Evolutionary conservation across 2,888 invertebrate genomes (phyloP), one percentile per base, ranked within the genome.

Genomic region (Torymus tubicola): DNA sequence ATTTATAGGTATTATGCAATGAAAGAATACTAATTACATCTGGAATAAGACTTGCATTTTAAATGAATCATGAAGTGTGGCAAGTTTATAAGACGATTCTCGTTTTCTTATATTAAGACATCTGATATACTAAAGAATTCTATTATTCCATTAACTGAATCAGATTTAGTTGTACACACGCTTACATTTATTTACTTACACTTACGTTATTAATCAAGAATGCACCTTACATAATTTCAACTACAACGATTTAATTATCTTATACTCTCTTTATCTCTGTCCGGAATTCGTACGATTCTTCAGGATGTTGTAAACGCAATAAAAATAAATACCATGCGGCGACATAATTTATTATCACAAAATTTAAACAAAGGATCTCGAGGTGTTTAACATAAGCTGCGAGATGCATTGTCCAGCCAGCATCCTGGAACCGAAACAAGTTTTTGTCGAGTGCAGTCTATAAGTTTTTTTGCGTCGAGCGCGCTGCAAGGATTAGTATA

Each of bases 391-490:
- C 11, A 4, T 14, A 57, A 57, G 21, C 14, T 8, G 8, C n/a
- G 31, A 57, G 24, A 24, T 31, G 31, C 57, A 69, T 69, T 69
- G 68, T 69, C 31, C 57, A 53, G 13, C 16, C 53, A 55, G n/a
- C 31, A 31, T 68, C 52, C 24, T 53, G 21, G 18, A 16, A 5
- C 31, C n/a, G 52, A 21, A 21, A 31, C 68, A 57, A 57, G 24
- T 55, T 69, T 69, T 69, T 69, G n/a, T 24, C 21, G 3, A 2
- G 11, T 16, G 11, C 21, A 53, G 68, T 21, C 57, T 57, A 42
- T 42, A 42, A 42, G 42, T 5, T 31, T 57, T 55, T 57, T 57
- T 69, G 55, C 57, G 8, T 0, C 42, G 42, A 5, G 42, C 42
- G 5, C 42, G 8, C 8, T 8, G 42, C 42, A 42, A 42, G 42